A percentile compares a stretch with the other conserved stretches of the same genome.
Conservation (phyloP, 2,113 vertebrate species). For the Varanus komodoensis region DNA sequence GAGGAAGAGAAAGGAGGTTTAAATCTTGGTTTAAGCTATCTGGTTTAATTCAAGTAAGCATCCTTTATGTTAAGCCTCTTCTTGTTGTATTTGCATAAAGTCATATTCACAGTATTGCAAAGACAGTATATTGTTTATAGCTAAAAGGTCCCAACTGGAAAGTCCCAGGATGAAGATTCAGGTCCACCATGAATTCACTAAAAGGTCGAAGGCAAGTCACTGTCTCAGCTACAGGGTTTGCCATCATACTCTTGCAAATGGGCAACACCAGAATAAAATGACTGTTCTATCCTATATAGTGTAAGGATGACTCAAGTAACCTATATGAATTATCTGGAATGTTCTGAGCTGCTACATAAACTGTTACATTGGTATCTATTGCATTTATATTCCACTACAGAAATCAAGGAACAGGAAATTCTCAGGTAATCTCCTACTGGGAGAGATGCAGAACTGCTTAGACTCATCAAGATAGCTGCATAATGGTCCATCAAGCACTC, state of each 20-base stretch:
- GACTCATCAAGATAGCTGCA: neutral
- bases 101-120: too few relatives aligned
- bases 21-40: too few relatives aligned
- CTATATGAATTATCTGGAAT: neutral
- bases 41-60: neutral
- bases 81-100: neutral
- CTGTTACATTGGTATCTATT: neutral
- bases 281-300: neutral
- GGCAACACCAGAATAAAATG: too few relatives aligned
- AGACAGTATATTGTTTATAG: too few relatives aligned
- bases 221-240: too few relatives aligned
- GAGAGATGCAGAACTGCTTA: neutral
- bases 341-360: neutral
- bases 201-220: too few relatives aligned
- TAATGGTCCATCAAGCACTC: neutral
- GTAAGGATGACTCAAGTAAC: neutral
- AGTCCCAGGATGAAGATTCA: too few relatives aligned
- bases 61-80: neutral
- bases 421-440: neutral
- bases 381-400: neutral
- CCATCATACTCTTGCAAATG: too few relatives aligned
- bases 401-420: neutral
- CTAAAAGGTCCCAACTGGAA: too few relatives aligned
- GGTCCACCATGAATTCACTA: too few relatives aligned
- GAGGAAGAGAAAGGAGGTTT: neutral